A percentile compares a stretch with the other conserved stretches of the same genome.
Evolutionary conservation across 2,113 vertebrate species (phyloP).

Genomic region (Hipposideros armiger): DNA sequence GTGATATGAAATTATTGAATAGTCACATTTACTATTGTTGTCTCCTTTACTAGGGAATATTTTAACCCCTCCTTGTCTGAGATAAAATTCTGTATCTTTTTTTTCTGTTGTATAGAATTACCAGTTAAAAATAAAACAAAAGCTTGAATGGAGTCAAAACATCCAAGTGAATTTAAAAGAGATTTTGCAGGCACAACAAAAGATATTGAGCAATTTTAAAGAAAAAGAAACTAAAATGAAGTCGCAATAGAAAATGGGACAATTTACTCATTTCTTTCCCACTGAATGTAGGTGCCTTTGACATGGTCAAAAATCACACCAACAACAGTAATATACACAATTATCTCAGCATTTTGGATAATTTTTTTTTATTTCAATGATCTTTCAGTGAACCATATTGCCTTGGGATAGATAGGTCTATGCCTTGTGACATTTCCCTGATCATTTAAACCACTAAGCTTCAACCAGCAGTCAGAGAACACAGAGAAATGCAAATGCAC

Average conservation of each 20-base stretch:
- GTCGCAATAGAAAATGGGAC: neutral
- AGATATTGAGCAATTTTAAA: neutral
- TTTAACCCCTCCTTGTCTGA: neutral
- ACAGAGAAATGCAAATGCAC: constrained; percentile 23
- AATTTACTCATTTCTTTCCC: neutral
- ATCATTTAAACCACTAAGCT: constrained; percentile 41
- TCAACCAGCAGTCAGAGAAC: constrained; percentile 20
- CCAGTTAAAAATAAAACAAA: constrained; percentile 40
- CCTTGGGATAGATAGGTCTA: neutral
- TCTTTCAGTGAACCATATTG: neutral
- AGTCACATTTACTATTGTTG: neutral
- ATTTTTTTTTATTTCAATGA: constrained; percentile 21
- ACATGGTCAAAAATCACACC: neutral
- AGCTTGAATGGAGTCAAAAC: neutral
- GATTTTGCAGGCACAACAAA: constrained; percentile 2
- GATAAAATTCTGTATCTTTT: neutral
- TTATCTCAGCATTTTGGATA: neutral
- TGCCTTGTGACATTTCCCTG: constrained; percentile 26
- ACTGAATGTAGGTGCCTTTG: neutral
- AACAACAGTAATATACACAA: neutral
- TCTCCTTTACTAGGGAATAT: neutral
- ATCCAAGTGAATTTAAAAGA: neutral
- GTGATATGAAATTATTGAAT: neutral
- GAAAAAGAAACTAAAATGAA: constrained; percentile 1
- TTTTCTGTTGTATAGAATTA: neutral